Conservation (phyloP, 1,140 invertebrate species). For the Spodoptera litura region DNA sequence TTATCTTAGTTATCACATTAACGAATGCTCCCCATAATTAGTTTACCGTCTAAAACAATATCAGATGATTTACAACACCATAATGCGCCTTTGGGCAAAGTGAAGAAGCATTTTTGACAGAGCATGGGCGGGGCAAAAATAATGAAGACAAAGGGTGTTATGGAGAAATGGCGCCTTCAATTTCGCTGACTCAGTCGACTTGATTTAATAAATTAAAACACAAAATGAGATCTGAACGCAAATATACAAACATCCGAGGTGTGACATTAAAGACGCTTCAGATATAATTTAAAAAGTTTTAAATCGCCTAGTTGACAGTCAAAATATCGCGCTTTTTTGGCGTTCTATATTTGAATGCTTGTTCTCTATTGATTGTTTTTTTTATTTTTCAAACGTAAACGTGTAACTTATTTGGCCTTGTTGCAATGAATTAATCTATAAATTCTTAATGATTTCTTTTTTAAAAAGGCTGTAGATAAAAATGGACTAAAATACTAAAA, state of each 20-base stretch:
- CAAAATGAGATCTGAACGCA: slow-evolving; percentile 27
- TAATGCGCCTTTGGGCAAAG: not conserved
- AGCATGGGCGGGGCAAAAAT: slow-evolving; percentile 29
- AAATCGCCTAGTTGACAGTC: not conserved
- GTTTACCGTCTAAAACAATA: slow-evolving; percentile 31
- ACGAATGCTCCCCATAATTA: slow-evolving; percentile 32
- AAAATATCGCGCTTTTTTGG: no score
- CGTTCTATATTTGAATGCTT: no score
- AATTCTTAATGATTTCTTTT: no score
- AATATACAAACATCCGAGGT: slow-evolving; percentile 34
- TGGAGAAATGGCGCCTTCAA: slow-evolving; percentile 33
- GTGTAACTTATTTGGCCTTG: no score
- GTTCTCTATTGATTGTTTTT: no score
- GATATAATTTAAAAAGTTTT: slow-evolving; percentile 1
- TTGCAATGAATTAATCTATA: no score
- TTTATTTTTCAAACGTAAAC: no score
- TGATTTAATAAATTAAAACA: slow-evolving; percentile 47
- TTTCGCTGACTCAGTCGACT: slow-evolving; percentile 16
- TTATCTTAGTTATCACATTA: slow-evolving; percentile 4
- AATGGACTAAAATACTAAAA: no score
- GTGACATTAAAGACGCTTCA: not conserved
- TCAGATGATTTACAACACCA: slow-evolving; percentile 29
- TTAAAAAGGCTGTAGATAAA: no score
- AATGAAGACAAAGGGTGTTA: slow-evolving; percentile 42
- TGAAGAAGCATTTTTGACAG: slow-evolving; percentile 44